Evolutionary conservation across 1,140 invertebrate species (phyloP).

Genomic region (Drosophila funebris): DNA sequence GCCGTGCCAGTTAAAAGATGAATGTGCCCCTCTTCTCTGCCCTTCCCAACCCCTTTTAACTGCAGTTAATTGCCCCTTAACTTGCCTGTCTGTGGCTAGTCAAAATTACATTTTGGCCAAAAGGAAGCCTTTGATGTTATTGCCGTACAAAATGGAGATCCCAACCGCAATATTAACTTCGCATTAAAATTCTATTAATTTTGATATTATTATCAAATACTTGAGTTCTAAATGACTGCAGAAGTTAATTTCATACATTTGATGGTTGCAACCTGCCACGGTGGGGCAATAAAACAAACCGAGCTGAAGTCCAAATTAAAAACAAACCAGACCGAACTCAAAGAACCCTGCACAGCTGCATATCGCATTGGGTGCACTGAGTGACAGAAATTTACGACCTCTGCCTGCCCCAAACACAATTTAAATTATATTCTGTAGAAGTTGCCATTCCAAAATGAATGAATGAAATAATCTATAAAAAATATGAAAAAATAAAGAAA

Average conservation of each 20-base stretch:
- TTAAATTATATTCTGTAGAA: constrained; percentile 33
- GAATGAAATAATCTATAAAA: constrained; percentile 15
- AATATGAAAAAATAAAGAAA: constrained; percentile 14
- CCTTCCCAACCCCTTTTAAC: neutral
- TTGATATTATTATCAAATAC: neutral
- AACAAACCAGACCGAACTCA: neutral
- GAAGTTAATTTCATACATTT: neutral
- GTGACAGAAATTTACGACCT: constrained; percentile 44
- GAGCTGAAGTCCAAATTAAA: constrained; percentile 25
- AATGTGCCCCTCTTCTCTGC: constrained; percentile 12
- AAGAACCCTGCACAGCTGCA: constrained; percentile 13
- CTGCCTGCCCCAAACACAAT: constrained; percentile 24
- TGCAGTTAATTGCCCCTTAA: constrained; percentile 36
- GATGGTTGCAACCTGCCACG: too few relatives aligned
- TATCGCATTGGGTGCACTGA: constrained; percentile 28
- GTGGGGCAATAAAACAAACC: constrained; percentile 6
- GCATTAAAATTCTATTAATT: constrained; percentile 6
- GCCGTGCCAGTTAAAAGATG: constrained; percentile 22
- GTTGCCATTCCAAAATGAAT: constrained; percentile 4
- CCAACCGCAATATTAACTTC: neutral
- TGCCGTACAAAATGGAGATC: neutral
- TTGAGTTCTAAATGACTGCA: neutral
- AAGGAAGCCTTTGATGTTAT: neutral
- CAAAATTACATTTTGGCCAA: constrained; percentile 3
- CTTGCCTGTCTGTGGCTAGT: constrained; percentile 13